Percentiles rank a stretch among this genome's conserved stretches.
Conservation (phyloP, 2,113 vertebrate species). For the Scalopus aquaticus region DNA sequence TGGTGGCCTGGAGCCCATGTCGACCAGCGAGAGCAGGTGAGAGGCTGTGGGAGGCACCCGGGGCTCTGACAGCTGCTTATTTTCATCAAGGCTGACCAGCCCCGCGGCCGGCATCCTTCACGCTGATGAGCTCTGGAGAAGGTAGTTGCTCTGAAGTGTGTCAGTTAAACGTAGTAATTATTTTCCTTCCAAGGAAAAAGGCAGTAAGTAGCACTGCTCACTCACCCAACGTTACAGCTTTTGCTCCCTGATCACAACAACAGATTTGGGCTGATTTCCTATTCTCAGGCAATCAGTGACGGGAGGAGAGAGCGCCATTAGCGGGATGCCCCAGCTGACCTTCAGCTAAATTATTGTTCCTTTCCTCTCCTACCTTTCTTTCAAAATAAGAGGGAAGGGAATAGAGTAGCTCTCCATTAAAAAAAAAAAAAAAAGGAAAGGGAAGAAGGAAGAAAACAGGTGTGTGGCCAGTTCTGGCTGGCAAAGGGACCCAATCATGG, state of each 20-base stretch:
- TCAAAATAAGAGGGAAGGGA: constrained; percentile 50
- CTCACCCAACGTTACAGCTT: constrained; percentile 41
- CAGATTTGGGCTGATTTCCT: constrained; percentile 81
- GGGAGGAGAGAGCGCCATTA: constrained; percentile 70
- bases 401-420: constrained; percentile 69
- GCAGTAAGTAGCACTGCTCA: constrained; percentile 63
- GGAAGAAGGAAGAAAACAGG: constrained; percentile 71
- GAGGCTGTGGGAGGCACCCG: fast-evolving
- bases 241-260: constrained; percentile 72
- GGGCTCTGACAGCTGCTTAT: fast-evolving
- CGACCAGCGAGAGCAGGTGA: fast-evolving
- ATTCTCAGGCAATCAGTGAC: constrained; percentile 81
- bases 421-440: not conserved
- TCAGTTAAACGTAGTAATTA: constrained; percentile 78
- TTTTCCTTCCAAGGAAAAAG: constrained; percentile 71
- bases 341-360: constrained; percentile 82
- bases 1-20: not conserved
- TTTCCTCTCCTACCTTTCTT: constrained; percentile 62
- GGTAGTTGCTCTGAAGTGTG: constrained; percentile 71
- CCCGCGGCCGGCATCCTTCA: constrained; percentile 8
- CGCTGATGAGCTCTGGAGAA: constrained; percentile 67
- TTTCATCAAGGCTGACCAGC: not conserved
- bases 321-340: constrained; percentile 80
- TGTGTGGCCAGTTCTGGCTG: constrained; percentile 71
- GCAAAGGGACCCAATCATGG: constrained; percentile 71